Percentiles rank a stretch among this genome's conserved stretches.
Conservation (phyloP, 1,140 invertebrate genomes). For the Microplitis mediator region DNA sequence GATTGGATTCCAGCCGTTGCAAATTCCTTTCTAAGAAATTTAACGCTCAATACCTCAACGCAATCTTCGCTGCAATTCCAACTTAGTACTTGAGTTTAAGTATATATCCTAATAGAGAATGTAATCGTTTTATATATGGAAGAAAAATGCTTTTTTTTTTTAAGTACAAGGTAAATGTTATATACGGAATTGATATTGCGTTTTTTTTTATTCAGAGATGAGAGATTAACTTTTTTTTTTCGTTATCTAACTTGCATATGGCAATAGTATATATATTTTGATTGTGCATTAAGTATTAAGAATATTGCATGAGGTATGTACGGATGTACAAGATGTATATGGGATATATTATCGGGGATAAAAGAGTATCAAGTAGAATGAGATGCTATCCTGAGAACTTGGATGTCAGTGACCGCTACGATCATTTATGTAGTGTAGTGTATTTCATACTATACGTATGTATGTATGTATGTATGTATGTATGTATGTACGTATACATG, state of each 20-base stretch:
- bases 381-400: neutral
- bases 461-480: neutral
- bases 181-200: no score
- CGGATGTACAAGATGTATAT: no score
- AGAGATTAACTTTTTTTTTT: no score
- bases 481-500: neutral
- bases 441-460: neutral
- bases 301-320: no score
- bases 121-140: neutral
- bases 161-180: no score
- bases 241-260: no score
- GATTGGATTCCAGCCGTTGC: neutral
- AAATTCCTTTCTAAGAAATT: conserved; percentile 18
- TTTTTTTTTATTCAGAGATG: no score
- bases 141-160: no score
- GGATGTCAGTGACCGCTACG: conserved; percentile 7
- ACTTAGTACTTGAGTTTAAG: neutral
- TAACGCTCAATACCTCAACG: neutral
- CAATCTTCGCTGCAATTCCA: neutral
- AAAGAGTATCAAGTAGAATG: neutral
- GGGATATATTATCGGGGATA: no score
- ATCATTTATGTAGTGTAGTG: neutral
- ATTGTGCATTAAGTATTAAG: no score
- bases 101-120: no score
- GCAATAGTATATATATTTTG: no score